A percentile compares a stretch with the other conserved stretches of the same genome.
phyloP scores from a whole-genome alignment of 2,888 invertebrate genomes.

The Lithophane semibrunnea region DNA sequence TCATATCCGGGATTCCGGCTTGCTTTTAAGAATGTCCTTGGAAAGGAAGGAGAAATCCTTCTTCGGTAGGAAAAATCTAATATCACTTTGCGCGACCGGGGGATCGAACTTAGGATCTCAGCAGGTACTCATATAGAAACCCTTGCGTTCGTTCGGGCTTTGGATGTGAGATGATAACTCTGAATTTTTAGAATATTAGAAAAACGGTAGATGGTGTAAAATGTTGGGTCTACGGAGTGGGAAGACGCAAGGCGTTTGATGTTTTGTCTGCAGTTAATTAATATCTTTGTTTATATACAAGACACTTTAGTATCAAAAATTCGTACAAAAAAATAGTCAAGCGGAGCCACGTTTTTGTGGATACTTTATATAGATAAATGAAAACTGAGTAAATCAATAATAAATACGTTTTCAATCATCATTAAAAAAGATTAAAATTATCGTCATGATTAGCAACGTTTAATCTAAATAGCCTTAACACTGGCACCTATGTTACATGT shows the following conservation, averaged over 20 bases:
- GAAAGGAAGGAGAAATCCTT: no score
- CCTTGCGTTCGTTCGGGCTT: neutral
- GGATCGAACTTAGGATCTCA: neutral
- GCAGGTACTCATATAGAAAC: neutral
- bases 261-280: slow-evolving; percentile 8
- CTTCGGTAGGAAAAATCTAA: neutral
- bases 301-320: neutral
- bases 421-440: neutral
- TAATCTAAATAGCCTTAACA: no score
- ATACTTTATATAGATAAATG: neutral
- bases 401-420: neutral
- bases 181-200: slow-evolving; percentile 2
- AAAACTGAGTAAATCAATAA: no score
- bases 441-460: neutral
- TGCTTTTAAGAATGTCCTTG: neutral
- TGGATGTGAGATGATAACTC: neutral
- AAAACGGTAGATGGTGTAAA: neutral
- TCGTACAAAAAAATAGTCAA: neutral
- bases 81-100: no score
- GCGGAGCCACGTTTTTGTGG: neutral
- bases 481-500: neutral
- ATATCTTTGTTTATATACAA: neutral
- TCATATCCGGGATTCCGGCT: neutral
- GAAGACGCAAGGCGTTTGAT: neutral
- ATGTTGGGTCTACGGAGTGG: neutral